These are phyloP conservation scores for Amblyteles armatorius DNA, from an alignment of 2,888 invertebrate genomes.

Conservation along the genomic window DNA sequence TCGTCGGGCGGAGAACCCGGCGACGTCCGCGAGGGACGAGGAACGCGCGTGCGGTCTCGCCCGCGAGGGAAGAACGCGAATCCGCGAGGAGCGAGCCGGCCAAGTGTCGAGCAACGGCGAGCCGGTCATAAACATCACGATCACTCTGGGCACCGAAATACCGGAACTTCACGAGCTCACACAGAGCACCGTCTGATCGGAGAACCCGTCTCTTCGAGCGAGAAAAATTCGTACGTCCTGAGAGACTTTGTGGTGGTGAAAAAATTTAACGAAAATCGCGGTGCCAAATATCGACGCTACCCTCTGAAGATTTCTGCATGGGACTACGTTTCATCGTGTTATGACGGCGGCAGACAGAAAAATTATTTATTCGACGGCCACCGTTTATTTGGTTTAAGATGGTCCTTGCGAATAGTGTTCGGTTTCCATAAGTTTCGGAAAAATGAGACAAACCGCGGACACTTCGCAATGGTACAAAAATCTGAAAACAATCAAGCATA, in stretches of 20 bases:
- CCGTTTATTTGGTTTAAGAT: no score
- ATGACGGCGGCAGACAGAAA: no score
- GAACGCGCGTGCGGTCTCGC: background rate
- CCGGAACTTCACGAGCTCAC: conserved; percentile 59
- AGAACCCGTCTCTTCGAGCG: background rate
- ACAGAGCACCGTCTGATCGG: conserved; percentile 63
- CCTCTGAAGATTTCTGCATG: no score
- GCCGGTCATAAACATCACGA: conserved; percentile 67
- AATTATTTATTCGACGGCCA: no score
- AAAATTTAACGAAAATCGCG: background rate
- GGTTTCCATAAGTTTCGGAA: no score
- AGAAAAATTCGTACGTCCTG: background rate
- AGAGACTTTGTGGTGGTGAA: background rate
- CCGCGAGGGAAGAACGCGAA: conserved; percentile 63
- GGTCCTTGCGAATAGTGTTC: no score
- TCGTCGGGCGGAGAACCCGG: conserved; percentile 18
- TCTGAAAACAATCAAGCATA: no score
- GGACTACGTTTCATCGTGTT: no score
- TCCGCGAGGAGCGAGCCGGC: conserved; percentile 62
- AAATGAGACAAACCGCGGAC: no score
- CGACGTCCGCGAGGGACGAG: background rate
- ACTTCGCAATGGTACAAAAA: no score
- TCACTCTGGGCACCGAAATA: conserved; percentile 58
- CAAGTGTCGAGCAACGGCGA: conserved; percentile 63
- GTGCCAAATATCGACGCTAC: conserved; percentile 51